Evolutionary conservation across 1,140 invertebrate genomes (phyloP), one percentile per base, ranked within the genome.

Genomic region (Zophobas atratus): DNA sequence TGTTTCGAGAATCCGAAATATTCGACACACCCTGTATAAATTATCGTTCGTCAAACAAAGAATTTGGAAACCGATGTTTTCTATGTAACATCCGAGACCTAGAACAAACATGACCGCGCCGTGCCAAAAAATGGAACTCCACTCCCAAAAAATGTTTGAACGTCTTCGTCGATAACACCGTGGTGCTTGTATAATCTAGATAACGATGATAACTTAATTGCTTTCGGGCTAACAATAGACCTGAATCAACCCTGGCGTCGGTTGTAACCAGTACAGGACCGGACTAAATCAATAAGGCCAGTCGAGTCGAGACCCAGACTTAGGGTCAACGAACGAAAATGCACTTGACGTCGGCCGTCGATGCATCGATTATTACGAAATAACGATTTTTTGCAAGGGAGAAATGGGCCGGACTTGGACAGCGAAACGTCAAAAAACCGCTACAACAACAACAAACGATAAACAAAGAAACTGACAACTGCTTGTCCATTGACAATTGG

Each of bases 261-360:
- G 60, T 43, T 67, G 39, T 46, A 67, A 67, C 60, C 38, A 73
- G 38, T 73, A 34, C 71, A 73, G 71, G 49, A 43, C 71, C 71
- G 71, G 71, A 73, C 49, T 73, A 73, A 55, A 56, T 73, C 71
- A 73, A 73, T 73, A 73, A 73, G 49, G 49, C 49, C 32, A 73
- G 49, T 55, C 38, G 36, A 53, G 71, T 53, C 35, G 71, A 73
- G 34, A 43, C 71, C 71, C 71, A 73, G 71, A 73, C 71, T 56
- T 48, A 38, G 55, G 71, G 71, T 73, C 71, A 73, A 73, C 49
- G 71, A 41, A 73, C 71, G 49, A 73, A 56, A 38, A 56, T 56
- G 71, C 49, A 73, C 48, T 73, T 73, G 71, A 53, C 39, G 71
- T 73, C 71, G 55, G 56, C 71, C n/a, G 46, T 33, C 38, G 51